Conservation (phyloP, 1,140 invertebrate species). For the Anadara kagoshimensis region DNA sequence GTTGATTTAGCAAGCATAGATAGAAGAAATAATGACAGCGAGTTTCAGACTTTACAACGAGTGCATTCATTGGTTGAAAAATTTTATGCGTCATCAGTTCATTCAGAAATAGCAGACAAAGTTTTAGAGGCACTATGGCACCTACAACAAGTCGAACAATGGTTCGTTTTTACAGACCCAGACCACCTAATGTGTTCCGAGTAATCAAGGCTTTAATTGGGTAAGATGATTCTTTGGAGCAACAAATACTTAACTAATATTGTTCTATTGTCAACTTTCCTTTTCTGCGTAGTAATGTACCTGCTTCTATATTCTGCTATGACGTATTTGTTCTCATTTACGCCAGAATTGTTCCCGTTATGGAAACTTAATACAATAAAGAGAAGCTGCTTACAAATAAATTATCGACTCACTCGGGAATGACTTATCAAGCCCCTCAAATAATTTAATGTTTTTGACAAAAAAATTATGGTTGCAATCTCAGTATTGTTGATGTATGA, state of each 20-base stretch:
- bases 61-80: constrained; percentile 43
- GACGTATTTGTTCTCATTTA: too few relatives aligned
- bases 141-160: constrained; percentile 40
- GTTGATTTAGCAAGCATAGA: constrained; percentile 63
- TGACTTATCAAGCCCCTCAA: too few relatives aligned
- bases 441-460: too few relatives aligned
- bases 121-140: constrained; percentile 47
- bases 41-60: constrained; percentile 39
- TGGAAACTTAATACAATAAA: too few relatives aligned
- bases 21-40: constrained; percentile 39
- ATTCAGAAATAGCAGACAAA: constrained; percentile 43
- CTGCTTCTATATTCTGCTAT: too few relatives aligned
- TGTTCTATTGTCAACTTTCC: too few relatives aligned
- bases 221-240: constrained; percentile 1
- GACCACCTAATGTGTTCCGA: constrained; percentile 33
- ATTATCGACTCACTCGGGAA: too few relatives aligned
- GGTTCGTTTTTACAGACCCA: constrained; percentile 26
- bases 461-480: too few relatives aligned
- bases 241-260: background rate
- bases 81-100: constrained; percentile 49
- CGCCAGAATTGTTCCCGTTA: too few relatives aligned
- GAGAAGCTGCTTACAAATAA: too few relatives aligned
- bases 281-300: too few relatives aligned
- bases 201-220: constrained; percentile 25
- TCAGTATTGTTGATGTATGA: too few relatives aligned